Evolutionary conservation across 35 echinoderm and acorn worm genomes (phyloP).

Genomic region (Apostichopus californicus): DNA sequence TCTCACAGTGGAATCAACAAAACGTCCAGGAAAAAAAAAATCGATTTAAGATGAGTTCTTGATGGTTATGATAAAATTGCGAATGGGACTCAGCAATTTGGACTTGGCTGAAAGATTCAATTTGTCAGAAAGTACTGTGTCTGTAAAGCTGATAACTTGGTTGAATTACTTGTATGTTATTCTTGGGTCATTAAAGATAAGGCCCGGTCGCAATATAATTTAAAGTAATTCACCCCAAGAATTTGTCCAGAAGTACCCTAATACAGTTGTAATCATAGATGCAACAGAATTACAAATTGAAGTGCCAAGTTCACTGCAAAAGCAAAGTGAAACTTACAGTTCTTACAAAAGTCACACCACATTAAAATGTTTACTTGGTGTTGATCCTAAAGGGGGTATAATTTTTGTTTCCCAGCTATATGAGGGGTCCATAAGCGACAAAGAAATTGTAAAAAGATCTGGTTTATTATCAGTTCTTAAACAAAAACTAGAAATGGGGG

Average conservation of each 20-base stretch:
- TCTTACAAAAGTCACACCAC: too few relatives aligned
- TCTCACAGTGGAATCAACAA: not conserved
- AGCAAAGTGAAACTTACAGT: too few relatives aligned
- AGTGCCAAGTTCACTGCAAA: too few relatives aligned
- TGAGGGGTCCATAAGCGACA: too few relatives aligned
- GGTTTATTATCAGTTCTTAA: too few relatives aligned
- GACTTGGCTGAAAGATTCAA: not conserved
- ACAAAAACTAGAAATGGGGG: too few relatives aligned
- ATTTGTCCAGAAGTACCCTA: too few relatives aligned
- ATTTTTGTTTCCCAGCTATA: too few relatives aligned
- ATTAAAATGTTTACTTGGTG: too few relatives aligned
- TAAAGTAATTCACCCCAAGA: constrained; percentile 6
- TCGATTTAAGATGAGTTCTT: not conserved
- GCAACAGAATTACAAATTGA: too few relatives aligned
- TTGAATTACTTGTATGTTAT: constrained; percentile 33
- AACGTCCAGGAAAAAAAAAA: not conserved
- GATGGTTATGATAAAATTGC: constrained; percentile 11
- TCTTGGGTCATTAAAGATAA: constrained; percentile 27
- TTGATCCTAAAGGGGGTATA: too few relatives aligned
- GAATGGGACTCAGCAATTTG: constrained; percentile 21
- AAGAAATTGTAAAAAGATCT: constrained; percentile 34
- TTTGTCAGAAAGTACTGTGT: constrained; percentile 12
- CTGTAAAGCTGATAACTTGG: constrained; percentile 4
- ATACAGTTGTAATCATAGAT: too few relatives aligned
- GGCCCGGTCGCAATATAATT: constrained; percentile 5